Conservation (phyloP, 2,888 invertebrate genomes). For the Stenurella melanura region DNA sequence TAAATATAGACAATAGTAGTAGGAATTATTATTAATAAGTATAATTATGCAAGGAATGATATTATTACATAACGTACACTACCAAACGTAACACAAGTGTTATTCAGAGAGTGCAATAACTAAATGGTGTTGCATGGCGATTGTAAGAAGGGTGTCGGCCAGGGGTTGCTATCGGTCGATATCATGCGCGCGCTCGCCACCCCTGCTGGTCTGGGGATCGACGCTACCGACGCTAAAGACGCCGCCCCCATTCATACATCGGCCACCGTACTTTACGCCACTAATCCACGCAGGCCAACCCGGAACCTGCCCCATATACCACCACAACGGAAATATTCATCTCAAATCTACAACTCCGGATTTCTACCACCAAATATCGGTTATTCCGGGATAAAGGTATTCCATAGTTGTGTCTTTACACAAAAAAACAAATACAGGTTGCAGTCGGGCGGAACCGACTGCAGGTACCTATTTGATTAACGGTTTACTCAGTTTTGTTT, state of each 20-base stretch:
- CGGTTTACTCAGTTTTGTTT: too few relatives aligned
- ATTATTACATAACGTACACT: constrained; percentile 77
- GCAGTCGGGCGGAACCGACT: too few relatives aligned
- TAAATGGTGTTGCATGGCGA: constrained; percentile 77
- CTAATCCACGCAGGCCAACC: constrained; percentile 25
- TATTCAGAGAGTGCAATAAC: constrained; percentile 79
- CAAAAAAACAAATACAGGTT: too few relatives aligned
- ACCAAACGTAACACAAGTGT: constrained; percentile 80
- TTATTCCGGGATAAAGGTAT: background rate
- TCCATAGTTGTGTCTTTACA: background rate
- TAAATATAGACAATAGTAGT: constrained; percentile 74
- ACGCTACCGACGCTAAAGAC: constrained; percentile 59
- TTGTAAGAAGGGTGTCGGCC: constrained; percentile 75
- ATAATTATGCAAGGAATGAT: constrained; percentile 74
- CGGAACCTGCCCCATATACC: constrained; percentile 36
- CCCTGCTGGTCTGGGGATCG: constrained; percentile 65
- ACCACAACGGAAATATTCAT: constrained; percentile 20
- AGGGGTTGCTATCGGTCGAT: constrained; percentile 72
- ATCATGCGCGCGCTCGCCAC: constrained; percentile 70
- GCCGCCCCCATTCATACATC: constrained; percentile 61
- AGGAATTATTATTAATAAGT: constrained; percentile 74
- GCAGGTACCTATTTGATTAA: too few relatives aligned
- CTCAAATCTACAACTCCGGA: background rate
- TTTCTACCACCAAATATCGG: background rate
- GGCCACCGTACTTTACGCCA: constrained; percentile 44